These are phyloP conservation scores for Danaus chrysippus DNA, from an alignment of 2,888 invertebrate genomes.

Conservation along the genomic window DNA sequence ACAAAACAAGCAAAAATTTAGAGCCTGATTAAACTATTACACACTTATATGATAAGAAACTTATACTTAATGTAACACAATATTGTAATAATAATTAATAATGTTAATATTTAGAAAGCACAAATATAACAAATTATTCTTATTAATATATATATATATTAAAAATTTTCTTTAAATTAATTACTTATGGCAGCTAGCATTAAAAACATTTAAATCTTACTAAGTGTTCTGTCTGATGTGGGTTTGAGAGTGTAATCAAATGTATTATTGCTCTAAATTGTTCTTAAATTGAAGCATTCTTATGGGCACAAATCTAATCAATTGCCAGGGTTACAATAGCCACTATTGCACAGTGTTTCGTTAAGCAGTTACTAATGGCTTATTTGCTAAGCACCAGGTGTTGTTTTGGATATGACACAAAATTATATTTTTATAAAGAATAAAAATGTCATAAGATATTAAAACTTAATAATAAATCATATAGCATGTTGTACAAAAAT, in stretches of 20 bases:
- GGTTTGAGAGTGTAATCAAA: too few species aligned
- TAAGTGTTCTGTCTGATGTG: not conserved
- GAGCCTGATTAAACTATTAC: slow-evolving; percentile 25
- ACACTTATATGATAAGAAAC: slow-evolving; percentile 17
- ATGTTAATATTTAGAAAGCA: slow-evolving; percentile 27
- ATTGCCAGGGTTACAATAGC: not conserved
- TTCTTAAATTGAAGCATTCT: slow-evolving; percentile 1
- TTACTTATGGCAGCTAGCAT: slow-evolving; percentile 64
- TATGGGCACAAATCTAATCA: slow-evolving; percentile 1
- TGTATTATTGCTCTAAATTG: not conserved
- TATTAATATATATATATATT: slow-evolving; percentile 24
- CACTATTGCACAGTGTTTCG: not conserved
- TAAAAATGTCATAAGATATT: slow-evolving; percentile 54
- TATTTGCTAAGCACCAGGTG: slow-evolving; percentile 36
- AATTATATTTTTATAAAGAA: slow-evolving; percentile 32
- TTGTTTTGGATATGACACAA: slow-evolving; percentile 19
- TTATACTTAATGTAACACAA: slow-evolving; percentile 34
- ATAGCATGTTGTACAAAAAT: slow-evolving; percentile 28
- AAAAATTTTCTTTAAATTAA: slow-evolving; percentile 41
- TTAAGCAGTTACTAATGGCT: slow-evolving; percentile 17
- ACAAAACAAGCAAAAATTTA: slow-evolving; percentile 34
- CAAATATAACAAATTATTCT: slow-evolving; percentile 29
- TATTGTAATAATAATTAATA: slow-evolving; percentile 34
- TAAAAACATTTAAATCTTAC: slow-evolving; percentile 22
- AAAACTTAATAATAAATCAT: slow-evolving; percentile 40